These are phyloP conservation scores for Anodontia alba DNA, from an alignment of 2,888 invertebrate species.

Conservation along the genomic window DNA sequence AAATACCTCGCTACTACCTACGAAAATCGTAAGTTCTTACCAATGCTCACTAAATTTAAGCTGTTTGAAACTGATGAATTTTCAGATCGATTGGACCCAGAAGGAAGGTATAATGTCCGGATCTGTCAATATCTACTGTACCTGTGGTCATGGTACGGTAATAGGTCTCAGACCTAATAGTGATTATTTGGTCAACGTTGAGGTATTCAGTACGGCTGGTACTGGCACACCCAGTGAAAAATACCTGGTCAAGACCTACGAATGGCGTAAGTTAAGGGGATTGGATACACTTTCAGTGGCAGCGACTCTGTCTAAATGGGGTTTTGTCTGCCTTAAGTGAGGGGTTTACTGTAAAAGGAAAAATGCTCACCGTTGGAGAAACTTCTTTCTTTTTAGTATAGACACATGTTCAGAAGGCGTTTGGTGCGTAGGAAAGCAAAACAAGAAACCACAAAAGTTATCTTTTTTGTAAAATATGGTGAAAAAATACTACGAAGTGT, in stretches of 20 bases:
- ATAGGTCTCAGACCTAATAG: slow-evolving; percentile 97
- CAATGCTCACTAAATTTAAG: too few species aligned
- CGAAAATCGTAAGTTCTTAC: slow-evolving; percentile 59
- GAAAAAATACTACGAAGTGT: too few species aligned
- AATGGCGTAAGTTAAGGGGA: slow-evolving; percentile 58
- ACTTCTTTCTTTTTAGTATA: too few species aligned
- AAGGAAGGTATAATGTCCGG: background rate
- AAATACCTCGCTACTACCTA: slow-evolving; percentile 83
- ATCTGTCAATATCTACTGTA: slow-evolving; percentile 28
- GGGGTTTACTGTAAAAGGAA: too few species aligned
- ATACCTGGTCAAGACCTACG: slow-evolving; percentile 61
- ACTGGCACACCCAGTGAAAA: slow-evolving; percentile 97
- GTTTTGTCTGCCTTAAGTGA: background rate
- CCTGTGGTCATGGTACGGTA: slow-evolving; percentile 88
- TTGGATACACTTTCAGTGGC: too few species aligned
- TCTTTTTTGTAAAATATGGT: too few species aligned
- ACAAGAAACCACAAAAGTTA: too few species aligned
- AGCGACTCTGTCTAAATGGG: background rate
- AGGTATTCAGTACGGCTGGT: slow-evolving; percentile 98
- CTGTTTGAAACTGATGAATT: background rate
- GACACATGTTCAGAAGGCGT: too few species aligned
- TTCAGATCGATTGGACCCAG: background rate
- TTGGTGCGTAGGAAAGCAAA: too few species aligned
- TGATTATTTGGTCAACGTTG: slow-evolving; percentile 95
- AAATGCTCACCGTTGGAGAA: too few species aligned